A percentile compares a stretch with the other conserved stretches of the same genome.
These are phyloP conservation scores for Pterois miles DNA, from an alignment of 2,797 vertebrate species.

Conservation along the genomic window DNA sequence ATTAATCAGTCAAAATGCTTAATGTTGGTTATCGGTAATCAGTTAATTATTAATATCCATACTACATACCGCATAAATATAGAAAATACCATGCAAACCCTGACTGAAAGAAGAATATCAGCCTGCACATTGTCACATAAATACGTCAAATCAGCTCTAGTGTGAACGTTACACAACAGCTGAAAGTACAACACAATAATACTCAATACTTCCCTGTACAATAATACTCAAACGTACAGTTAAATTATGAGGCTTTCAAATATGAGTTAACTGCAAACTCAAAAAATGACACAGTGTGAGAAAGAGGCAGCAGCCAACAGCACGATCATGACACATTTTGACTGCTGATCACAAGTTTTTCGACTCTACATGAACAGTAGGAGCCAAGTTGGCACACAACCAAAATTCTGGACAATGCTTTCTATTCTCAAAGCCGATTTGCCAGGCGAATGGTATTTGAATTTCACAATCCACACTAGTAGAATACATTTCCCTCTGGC, in stretches of 20 bases:
- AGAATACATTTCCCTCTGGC: neutral
- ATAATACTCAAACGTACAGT: neutral
- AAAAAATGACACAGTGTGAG: conserved; percentile 12
- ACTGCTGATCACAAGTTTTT: conserved; percentile 59
- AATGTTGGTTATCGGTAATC: no score
- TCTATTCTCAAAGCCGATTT: conserved; percentile 18
- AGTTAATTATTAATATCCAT: no score
- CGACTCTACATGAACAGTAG: conserved; percentile 34
- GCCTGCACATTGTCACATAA: conserved; percentile 1
- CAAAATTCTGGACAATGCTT: conserved; percentile 45
- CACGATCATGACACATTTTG: conserved; percentile 36
- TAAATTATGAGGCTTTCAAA: neutral
- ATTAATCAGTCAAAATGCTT: no score
- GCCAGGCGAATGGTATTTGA: neutral
- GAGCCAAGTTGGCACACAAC: conserved; percentile 39
- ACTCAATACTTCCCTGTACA: no score
- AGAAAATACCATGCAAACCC: neutral
- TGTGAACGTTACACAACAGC: conserved; percentile 30
- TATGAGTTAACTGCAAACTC: neutral
- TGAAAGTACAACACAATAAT: conserved; percentile 1
- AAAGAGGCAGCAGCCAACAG: conserved; percentile 23
- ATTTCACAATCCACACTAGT: neutral
- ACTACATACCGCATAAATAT: no score
- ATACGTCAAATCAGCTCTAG: conserved; percentile 15
- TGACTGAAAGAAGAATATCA: neutral